Conservation (phyloP, 2,797 vertebrate species). For the Hippocampus kuda region DNA sequence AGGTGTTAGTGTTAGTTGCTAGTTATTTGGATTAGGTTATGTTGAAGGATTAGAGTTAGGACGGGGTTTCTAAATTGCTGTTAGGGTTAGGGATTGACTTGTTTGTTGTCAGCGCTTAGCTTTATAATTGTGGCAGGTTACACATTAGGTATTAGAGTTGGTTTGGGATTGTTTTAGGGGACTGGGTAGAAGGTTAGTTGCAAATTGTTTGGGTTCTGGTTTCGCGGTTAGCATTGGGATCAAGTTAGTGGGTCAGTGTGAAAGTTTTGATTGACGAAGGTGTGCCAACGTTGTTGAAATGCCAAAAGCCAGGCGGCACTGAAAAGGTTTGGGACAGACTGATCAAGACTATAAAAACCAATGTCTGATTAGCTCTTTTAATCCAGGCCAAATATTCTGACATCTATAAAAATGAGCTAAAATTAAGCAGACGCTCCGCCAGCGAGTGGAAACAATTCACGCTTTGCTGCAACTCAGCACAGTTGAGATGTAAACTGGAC, state of each 20-base stretch:
- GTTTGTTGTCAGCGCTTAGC: too few relatives aligned
- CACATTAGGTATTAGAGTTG: too few relatives aligned
- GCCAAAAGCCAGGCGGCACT: background rate
- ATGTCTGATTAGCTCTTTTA: constrained; percentile 5
- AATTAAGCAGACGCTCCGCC: constrained; percentile 2
- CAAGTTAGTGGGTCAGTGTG: background rate
- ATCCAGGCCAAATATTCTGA: constrained; percentile 4
- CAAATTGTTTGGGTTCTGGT: too few relatives aligned
- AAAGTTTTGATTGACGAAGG: background rate
- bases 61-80: background rate
- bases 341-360: background rate
- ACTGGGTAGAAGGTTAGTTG: too few relatives aligned
- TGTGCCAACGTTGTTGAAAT: background rate
- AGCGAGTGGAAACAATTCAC: constrained; percentile 4
- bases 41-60: background rate
- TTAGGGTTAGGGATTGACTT: too few relatives aligned
- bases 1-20: background rate
- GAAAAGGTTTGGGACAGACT: background rate
- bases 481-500: constrained; percentile 7
- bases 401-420: constrained; percentile 2
- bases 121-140: too few relatives aligned
- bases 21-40: background rate
- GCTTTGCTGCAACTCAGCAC: constrained; percentile 4
- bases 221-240: background rate
- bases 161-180: background rate